A percentile compares a stretch with the other conserved stretches of the same genome.
Conservation (phyloP, 2,888 invertebrate genomes). For the Anorthoa munda region DNA sequence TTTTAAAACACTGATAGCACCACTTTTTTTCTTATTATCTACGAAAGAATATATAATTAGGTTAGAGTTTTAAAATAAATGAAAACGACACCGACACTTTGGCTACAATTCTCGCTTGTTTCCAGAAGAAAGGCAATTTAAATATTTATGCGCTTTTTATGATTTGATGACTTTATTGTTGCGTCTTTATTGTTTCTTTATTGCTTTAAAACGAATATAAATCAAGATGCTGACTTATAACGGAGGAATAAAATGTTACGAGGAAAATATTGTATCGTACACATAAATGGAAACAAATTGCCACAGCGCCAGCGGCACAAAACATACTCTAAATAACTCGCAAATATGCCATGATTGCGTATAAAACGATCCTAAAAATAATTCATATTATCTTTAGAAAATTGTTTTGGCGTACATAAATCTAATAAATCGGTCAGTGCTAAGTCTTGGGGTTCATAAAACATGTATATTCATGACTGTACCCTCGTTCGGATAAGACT, state of each 20-base stretch:
- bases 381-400: constrained; percentile 21
- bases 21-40: not conserved
- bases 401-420: constrained; percentile 28
- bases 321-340: not conserved
- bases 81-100: not conserved
- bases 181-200: constrained; percentile 17
- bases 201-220: constrained; percentile 6
- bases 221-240: constrained; percentile 17
- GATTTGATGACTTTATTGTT: constrained; percentile 10
- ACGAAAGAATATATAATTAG: not conserved
- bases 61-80: not conserved
- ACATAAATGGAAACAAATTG: not conserved
- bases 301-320: not conserved
- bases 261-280: constrained; percentile 1
- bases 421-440: constrained; percentile 32
- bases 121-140: constrained; percentile 10
- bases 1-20: not conserved
- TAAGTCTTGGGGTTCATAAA: constrained; percentile 29
- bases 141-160: constrained; percentile 6
- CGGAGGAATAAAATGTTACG: not conserved
- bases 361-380: constrained; percentile 10
- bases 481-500: constrained; percentile 47
- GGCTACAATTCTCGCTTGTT: not conserved
- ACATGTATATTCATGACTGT: constrained; percentile 27
- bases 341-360: not conserved